phyloP scores from a whole-genome alignment of 1,140 invertebrate genomes.

The Saxidomus purpurata region DNA sequence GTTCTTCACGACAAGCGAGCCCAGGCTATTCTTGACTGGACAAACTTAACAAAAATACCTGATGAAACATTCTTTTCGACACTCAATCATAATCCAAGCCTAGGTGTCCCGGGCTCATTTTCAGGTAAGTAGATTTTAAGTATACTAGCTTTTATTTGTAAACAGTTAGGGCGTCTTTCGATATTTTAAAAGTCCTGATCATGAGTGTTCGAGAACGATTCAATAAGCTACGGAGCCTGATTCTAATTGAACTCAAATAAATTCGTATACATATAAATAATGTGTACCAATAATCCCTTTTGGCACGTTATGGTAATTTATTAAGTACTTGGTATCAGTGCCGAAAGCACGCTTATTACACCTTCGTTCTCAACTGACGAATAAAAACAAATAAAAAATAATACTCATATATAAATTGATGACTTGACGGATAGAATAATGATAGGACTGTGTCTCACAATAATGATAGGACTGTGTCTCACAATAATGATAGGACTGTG shows the following conservation, averaged over 20 bases:
- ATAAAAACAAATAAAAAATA: too few species aligned
- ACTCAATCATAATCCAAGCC: slow-evolving; percentile 80
- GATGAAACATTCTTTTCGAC: slow-evolving; percentile 83
- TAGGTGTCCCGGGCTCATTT: slow-evolving; percentile 76
- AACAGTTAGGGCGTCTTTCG: not conserved
- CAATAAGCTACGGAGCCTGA: too few species aligned
- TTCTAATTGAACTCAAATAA: not conserved
- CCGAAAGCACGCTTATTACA: too few species aligned
- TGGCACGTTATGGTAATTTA: too few species aligned
- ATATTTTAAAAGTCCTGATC: not conserved
- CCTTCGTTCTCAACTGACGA: too few species aligned
- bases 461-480: too few species aligned
- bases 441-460: too few species aligned
- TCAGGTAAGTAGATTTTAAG: slow-evolving; percentile 64
- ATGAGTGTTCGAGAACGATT: not conserved
- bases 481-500: too few species aligned
- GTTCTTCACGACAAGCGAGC: slow-evolving; percentile 70
- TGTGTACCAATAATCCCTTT: too few species aligned
- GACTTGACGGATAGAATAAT: too few species aligned
- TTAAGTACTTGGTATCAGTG: too few species aligned
- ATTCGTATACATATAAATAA: not conserved
- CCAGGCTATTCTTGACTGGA: slow-evolving; percentile 79
- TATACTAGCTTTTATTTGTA: not conserved
- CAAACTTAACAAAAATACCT: slow-evolving; percentile 72
- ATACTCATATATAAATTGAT: too few species aligned